These are phyloP conservation scores for Semnornis frantzii DNA, from an alignment of 2,113 vertebrate species.

Conservation along the genomic window DNA sequence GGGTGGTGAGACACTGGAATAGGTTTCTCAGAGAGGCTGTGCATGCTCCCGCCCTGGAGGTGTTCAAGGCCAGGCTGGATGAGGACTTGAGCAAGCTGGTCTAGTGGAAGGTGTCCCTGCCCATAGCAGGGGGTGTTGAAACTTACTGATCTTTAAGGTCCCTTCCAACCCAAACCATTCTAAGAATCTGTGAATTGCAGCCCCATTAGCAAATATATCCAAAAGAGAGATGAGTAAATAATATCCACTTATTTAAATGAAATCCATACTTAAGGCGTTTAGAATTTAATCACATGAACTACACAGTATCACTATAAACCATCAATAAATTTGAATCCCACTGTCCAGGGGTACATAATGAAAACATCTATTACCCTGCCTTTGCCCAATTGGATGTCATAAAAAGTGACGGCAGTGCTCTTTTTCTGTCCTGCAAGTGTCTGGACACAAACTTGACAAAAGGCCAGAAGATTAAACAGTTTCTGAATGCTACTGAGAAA, in stretches of 20 bases:
- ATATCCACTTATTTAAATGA: background rate
- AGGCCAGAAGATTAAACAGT: background rate
- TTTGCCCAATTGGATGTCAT: background rate
- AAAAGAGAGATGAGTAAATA: background rate
- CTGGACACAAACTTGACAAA: background rate
- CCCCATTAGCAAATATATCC: background rate
- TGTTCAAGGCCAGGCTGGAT: no score
- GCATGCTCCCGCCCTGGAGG: no score
- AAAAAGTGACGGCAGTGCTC: background rate
- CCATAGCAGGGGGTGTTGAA: no score
- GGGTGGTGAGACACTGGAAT: no score
- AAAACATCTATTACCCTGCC: background rate
- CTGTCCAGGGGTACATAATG: background rate
- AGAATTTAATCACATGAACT: background rate
- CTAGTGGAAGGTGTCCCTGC: no score
- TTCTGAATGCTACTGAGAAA: background rate
- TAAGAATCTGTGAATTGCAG: no score
- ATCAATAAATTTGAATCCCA: background rate
- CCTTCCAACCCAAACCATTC: no score
- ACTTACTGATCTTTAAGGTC: no score
- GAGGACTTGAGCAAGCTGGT: no score
- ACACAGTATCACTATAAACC: background rate
- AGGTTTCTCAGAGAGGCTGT: no score
- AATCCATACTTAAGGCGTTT: background rate
- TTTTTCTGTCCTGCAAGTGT: background rate